These are phyloP conservation scores for Theretra japonica DNA, from an alignment of 2,888 invertebrate species.

Conservation along the genomic window DNA sequence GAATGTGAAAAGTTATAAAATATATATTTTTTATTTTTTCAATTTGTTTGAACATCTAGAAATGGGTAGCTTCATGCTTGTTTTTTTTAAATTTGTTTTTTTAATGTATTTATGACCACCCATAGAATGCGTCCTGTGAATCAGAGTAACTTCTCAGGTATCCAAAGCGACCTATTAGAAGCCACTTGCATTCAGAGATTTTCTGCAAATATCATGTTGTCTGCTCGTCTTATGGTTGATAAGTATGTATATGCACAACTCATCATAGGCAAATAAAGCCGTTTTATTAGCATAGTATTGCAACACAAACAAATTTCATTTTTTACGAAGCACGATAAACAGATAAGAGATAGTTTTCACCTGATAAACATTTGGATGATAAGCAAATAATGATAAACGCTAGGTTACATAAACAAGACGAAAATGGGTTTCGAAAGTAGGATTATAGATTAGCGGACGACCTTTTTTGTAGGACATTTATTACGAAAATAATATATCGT, in stretches of 20 bases:
- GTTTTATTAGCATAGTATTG: not conserved
- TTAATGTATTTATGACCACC: too few relatives aligned
- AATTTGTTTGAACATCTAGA: too few relatives aligned
- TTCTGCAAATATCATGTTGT: not conserved
- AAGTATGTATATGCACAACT: too few relatives aligned
- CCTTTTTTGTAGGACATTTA: constrained; percentile 1
- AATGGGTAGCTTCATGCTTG: too few relatives aligned
- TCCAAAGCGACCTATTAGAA: too few relatives aligned
- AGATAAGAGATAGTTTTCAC: constrained; percentile 21
- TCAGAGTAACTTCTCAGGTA: too few relatives aligned
- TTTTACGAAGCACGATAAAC: constrained; percentile 4
- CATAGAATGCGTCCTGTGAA: too few relatives aligned
- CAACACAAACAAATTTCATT: not conserved
- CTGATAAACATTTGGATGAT: not conserved
- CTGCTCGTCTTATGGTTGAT: too few relatives aligned
- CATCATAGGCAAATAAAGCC: not conserved
- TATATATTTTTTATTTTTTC: too few relatives aligned
- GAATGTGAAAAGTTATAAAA: too few relatives aligned
- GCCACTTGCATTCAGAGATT: too few relatives aligned
- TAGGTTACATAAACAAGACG: not conserved
- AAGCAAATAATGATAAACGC: not conserved
- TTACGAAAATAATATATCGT: not conserved
- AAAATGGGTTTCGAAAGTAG: not conserved
- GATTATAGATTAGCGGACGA: not conserved
- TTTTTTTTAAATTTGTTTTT: too few relatives aligned